Evolutionary conservation across 1,140 invertebrate genomes (phyloP).

Genomic region (Drosophila sturtevanti): DNA sequence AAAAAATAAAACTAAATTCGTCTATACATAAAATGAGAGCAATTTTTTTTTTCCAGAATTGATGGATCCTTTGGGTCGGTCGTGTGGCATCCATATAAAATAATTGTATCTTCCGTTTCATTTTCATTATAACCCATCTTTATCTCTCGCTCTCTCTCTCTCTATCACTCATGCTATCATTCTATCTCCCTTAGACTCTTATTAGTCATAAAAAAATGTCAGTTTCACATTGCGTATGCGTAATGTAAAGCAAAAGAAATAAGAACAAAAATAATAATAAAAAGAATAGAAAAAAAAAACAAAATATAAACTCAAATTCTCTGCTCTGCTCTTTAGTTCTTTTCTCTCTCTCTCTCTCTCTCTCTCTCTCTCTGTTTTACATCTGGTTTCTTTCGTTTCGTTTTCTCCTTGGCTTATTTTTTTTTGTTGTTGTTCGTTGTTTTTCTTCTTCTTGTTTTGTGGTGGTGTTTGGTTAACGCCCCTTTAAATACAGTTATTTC

Average conservation of each 20-base stretch:
- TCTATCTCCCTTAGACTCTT: background rate
- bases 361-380: background rate
- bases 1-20: background rate
- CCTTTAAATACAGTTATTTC: slow-evolving; percentile 83
- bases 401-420: background rate
- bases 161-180: background rate
- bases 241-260: slow-evolving; percentile 46
- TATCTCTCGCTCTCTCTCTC: background rate
- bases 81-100: background rate
- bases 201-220: slow-evolving; percentile 53
- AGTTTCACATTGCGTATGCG: slow-evolving; percentile 56
- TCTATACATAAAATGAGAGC: background rate
- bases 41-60: background rate
- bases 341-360: background rate
- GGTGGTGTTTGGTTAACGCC: slow-evolving; percentile 82
- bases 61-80: background rate
- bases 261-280: slow-evolving; percentile 1
- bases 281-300: background rate
- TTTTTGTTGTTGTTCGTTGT: slow-evolving; percentile 84
- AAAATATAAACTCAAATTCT: slow-evolving; percentile 10
- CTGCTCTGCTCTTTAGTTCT: slow-evolving; percentile 19
- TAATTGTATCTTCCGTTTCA: background rate
- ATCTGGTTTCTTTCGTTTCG: background rate
- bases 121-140: background rate
- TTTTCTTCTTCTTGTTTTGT: slow-evolving; percentile 80